These are phyloP conservation scores for Antheraea pernyi DNA, from an alignment of 1,140 invertebrate species.

Conservation along the genomic window DNA sequence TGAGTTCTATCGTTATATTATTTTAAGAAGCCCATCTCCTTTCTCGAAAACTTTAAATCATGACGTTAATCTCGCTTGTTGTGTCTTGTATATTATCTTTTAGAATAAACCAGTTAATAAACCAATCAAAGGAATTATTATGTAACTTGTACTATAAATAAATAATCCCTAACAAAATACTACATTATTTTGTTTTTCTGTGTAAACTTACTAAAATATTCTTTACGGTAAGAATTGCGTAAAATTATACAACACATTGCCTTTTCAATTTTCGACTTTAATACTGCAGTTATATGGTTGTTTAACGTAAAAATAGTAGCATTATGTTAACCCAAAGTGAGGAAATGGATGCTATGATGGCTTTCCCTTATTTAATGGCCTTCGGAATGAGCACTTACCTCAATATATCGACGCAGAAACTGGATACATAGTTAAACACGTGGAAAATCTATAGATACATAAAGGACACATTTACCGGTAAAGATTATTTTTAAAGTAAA, in stretches of 20 bases:
- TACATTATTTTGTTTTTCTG: not conserved
- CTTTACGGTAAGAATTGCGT: not conserved
- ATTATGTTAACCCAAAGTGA: slow-evolving; percentile 28
- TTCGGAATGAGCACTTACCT: slow-evolving; percentile 30
- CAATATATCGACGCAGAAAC: slow-evolving; percentile 17
- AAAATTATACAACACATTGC: not conserved
- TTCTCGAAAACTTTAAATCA: too few relatives aligned
- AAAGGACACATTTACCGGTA: too few relatives aligned
- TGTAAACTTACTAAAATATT: too few relatives aligned
- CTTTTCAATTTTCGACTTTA: not conserved
- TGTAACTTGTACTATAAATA: too few relatives aligned
- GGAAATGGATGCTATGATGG: slow-evolving; percentile 33
- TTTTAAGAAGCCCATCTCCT: too few relatives aligned
- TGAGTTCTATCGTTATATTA: too few relatives aligned
- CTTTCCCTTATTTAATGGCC: slow-evolving; percentile 33
- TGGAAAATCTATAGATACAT: not conserved
- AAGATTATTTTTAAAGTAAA: too few relatives aligned
- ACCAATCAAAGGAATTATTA: too few relatives aligned
- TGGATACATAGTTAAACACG: slow-evolving; percentile 8
- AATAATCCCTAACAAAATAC: too few relatives aligned
- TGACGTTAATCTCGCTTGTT: too few relatives aligned
- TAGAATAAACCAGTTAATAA: too few relatives aligned
- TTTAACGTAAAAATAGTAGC: slow-evolving; percentile 23
- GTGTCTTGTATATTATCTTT: too few relatives aligned
- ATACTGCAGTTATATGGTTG: slow-evolving; percentile 19